phyloP scores from a whole-genome alignment of 1,140 invertebrate genomes.

The Trachymyrmex septentrionalis region DNA sequence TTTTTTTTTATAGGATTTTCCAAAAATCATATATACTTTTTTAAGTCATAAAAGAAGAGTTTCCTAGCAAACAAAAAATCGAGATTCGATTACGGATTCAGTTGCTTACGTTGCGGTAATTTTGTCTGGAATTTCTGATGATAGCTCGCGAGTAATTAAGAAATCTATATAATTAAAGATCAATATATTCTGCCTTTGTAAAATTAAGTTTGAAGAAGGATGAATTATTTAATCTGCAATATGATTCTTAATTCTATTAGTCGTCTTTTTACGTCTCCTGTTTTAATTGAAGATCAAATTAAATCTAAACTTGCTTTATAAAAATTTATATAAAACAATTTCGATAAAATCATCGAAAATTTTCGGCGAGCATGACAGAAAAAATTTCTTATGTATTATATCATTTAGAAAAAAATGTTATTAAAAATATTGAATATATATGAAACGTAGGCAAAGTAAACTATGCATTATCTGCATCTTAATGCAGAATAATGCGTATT shows the following conservation, averaged over 20 bases:
- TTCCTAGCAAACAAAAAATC: not conserved
- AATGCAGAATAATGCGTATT: constrained; percentile 6
- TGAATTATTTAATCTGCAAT: not conserved
- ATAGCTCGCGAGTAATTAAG: not conserved
- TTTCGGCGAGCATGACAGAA: not conserved
- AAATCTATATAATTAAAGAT: not conserved
- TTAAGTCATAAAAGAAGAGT: not conserved
- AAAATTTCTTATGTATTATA: not conserved
- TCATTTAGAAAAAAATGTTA: not conserved
- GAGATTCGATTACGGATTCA: not conserved
- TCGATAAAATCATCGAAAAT: not conserved
- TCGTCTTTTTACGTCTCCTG: not conserved
- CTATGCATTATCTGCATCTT: not conserved
- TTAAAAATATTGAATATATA: constrained; percentile 9
- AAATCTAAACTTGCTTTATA: not conserved
- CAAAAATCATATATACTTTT: not conserved
- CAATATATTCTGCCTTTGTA: not conserved
- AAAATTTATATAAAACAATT: constrained; percentile 28
- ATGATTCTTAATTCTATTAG: not conserved
- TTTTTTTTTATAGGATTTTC: not conserved
- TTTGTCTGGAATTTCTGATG: constrained; percentile 1
- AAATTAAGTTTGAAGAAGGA: not conserved
- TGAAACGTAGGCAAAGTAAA: constrained; percentile 13
- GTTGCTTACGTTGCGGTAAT: not conserved
- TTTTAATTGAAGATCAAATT: constrained; percentile 11